Evolutionary conservation across 2,797 vertebrate species (phyloP), one percentile per base, ranked within the genome.

Genomic region (Calcarius lapponicus): DNA sequence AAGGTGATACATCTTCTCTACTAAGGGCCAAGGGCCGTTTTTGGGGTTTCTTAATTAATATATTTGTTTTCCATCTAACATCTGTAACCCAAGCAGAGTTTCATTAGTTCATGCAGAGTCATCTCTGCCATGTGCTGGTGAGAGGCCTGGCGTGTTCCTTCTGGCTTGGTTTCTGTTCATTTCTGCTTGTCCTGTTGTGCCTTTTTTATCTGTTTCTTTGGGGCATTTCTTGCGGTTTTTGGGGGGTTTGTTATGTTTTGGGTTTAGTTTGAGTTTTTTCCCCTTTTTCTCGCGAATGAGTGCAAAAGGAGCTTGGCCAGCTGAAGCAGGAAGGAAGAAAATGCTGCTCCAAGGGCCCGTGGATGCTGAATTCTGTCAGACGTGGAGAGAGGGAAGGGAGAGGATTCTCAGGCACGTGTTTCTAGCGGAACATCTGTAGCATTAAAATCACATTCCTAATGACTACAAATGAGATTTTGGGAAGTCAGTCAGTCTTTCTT

Each of bases 391-490:
- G 20, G 43, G 47, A 67, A 80, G 28, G 72, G 11, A 20, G 7
- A 53, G 53, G 28, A 2, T 57, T 57, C 17, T 51, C 32, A 42
- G 36, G 8, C 0, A 0, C 0, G 0, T 51, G 9, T 51, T 62
- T 74, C 32, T 45, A 61, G 6, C 32, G 18, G 21, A 74, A 65
- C 32, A 28, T 53, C 60, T 67, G 40, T 47, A 64, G 24, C 28
- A 71, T 64, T 67, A 74, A 83, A 86, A 71, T 73, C 45, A 51
- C 14, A 29, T 60, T 82, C 17, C 29, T 90, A 51, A 57, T 71
- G 48, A 76, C 47, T 42, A 20, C 69, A 76, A 36, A 8, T 45
- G 64, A 70, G 40, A 25, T 87, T 87, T 69, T 14, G 51, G n/a
- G 85, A 73, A 54, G 36, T 64, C 48, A 58, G 40, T 67, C 48